These are phyloP conservation scores for Lepidotrigona ventralis DNA, from an alignment of 1,140 invertebrate species.

Conservation along the genomic window DNA sequence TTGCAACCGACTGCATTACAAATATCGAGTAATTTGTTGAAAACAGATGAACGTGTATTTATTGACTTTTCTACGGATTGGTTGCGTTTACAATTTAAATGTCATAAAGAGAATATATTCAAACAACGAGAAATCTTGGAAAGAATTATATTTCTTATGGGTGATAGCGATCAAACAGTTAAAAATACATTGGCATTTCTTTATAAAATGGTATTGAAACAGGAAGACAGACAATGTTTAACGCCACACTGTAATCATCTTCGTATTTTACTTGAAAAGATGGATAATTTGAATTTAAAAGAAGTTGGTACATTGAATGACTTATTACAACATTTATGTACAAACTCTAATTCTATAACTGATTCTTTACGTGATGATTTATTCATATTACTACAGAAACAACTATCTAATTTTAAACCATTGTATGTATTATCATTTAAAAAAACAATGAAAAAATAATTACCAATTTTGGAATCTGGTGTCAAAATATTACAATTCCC, in stretches of 20 bases:
- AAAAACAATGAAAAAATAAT: not conserved
- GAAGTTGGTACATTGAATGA: constrained; percentile 81
- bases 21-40: constrained; percentile 72
- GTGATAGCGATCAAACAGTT: constrained; percentile 71
- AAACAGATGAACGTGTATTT: constrained; percentile 66
- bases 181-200: constrained; percentile 72
- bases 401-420: constrained; percentile 80
- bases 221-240: constrained; percentile 64
- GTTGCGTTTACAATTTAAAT: constrained; percentile 72
- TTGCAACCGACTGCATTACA: constrained; percentile 68
- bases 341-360: constrained; percentile 73
- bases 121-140: constrained; percentile 75
- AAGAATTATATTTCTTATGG: constrained; percentile 72
- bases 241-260: constrained; percentile 15
- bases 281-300: constrained; percentile 81
- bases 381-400: constrained; percentile 83
- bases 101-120: constrained; percentile 65
- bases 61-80: constrained; percentile 74
- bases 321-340: constrained; percentile 81
- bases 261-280: constrained; percentile 81
- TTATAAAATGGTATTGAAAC: constrained; percentile 68
- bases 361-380: constrained; percentile 82
- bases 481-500: not conserved
- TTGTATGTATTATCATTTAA: constrained; percentile 68
- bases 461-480: not conserved